Percentiles rank a stretch among this genome's conserved stretches.
These are phyloP conservation scores for Drosophila rellima DNA, from an alignment of 2,888 invertebrate genomes.

Conservation along the genomic window DNA sequence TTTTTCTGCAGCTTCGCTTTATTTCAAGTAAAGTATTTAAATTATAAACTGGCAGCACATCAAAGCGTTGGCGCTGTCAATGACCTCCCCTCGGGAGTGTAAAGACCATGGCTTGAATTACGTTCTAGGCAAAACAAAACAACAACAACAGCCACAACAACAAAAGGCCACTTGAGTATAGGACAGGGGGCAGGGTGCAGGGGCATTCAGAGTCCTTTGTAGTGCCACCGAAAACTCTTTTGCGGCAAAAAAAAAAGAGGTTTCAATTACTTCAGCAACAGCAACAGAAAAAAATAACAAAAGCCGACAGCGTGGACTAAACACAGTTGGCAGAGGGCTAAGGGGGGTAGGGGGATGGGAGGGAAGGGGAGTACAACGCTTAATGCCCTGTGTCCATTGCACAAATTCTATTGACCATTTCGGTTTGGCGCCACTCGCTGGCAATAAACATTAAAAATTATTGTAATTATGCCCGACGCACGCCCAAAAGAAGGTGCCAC, in stretches of 20 bases:
- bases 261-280: constrained; percentile 66
- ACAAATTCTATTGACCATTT: constrained; percentile 54
- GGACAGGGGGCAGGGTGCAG: constrained; percentile 1
- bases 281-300: constrained; percentile 38
- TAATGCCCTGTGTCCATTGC: constrained; percentile 31
- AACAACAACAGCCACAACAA: constrained; percentile 27
- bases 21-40: constrained; percentile 67
- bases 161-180: constrained; percentile 43
- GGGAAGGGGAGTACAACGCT: background rate
- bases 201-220: constrained; percentile 64
- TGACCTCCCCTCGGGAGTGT: constrained; percentile 50
- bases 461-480: constrained; percentile 61
- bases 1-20: constrained; percentile 39
- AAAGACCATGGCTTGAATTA: constrained; percentile 62
- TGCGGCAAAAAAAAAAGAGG: constrained; percentile 55
- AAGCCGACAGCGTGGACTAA: constrained; percentile 44
- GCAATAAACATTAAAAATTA: constrained; percentile 66
- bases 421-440: constrained; percentile 63
- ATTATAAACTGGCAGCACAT: constrained; percentile 74
- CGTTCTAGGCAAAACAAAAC: constrained; percentile 61
- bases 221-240: constrained; percentile 64
- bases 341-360: background rate
- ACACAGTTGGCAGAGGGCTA: constrained; percentile 7
- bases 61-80: constrained; percentile 75
- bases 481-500: constrained; percentile 47